Percentiles rank a stretch among this genome's conserved stretches.
Conservation (phyloP, 2,113 vertebrate genomes). For the Galeopterus variegatus region DNA sequence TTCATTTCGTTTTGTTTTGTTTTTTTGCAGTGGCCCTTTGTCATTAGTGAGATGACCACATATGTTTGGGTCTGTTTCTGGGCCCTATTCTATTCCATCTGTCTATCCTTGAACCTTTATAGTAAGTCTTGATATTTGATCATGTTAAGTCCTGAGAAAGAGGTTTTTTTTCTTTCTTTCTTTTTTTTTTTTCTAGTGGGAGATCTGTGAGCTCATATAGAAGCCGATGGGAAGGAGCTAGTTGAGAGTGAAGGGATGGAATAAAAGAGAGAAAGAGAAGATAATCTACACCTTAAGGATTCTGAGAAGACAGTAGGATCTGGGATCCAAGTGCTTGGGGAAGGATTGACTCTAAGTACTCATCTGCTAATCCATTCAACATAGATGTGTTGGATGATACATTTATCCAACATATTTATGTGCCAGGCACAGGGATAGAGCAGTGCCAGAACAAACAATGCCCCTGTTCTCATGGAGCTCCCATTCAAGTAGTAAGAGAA, state of each 20-base stretch:
- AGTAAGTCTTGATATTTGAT: not conserved
- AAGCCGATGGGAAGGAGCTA: not conserved
- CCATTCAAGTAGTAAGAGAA: not conserved
- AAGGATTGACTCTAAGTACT: not conserved
- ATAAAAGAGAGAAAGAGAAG: not conserved
- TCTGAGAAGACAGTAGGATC: not conserved
- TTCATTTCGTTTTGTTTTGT: no score
- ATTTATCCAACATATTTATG: not conserved
- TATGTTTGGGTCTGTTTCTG: not conserved
- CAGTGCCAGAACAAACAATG: not conserved
- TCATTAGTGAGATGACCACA: not conserved
- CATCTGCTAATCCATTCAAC: not conserved
- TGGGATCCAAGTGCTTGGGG: not conserved
- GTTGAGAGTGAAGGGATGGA: not conserved
- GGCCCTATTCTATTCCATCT: not conserved
- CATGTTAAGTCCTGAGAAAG: not conserved
- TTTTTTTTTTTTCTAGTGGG: not conserved
- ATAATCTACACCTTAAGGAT: not conserved
- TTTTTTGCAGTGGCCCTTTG: not conserved
- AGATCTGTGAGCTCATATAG: not conserved
- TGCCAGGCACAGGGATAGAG: not conserved
- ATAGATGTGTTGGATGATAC: not conserved
- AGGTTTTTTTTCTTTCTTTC: not conserved
- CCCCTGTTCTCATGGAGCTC: not conserved
- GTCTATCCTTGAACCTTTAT: not conserved